These are phyloP conservation scores for Larimichthys crocea DNA, from an alignment of 2,113 vertebrate genomes.

Conservation along the genomic window DNA sequence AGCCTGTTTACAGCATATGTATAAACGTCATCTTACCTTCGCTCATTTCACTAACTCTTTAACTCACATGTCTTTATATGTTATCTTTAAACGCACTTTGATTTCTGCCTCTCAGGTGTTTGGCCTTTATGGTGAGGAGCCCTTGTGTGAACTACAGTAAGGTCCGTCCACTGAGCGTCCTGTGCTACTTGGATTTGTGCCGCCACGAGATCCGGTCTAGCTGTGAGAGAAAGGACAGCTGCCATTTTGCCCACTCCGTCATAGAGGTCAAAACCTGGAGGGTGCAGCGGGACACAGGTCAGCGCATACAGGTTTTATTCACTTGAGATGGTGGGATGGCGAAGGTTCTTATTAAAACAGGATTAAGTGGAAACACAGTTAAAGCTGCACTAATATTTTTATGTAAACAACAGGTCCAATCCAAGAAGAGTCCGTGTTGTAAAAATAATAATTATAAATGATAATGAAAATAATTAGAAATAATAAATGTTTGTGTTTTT, in stretches of 20 bases:
- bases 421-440: neutral
- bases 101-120: constrained; percentile 84
- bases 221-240: constrained; percentile 89
- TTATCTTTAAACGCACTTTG: neutral
- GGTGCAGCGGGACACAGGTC: constrained; percentile 91
- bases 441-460: neutral
- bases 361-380: neutral
- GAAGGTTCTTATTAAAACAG: neutral
- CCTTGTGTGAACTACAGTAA: constrained; percentile 90
- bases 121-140: constrained; percentile 91
- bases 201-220: constrained; percentile 87
- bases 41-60: neutral
- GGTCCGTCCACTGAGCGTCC: constrained; percentile 89
- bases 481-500: constrained; percentile 10
- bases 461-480: too few relatives aligned
- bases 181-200: constrained; percentile 91
- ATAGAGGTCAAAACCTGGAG: constrained; percentile 95
- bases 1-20: constrained; percentile 62
- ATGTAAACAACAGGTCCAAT: neutral
- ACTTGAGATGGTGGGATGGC: neutral
- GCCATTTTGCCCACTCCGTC: constrained; percentile 91
- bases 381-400: neutral
- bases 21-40: neutral
- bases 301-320: neutral
- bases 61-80: neutral